Percentiles rank a stretch among this genome's conserved stretches.
Conservation (phyloP, 2,797 vertebrate species). For the Neoniphon sammara region DNA sequence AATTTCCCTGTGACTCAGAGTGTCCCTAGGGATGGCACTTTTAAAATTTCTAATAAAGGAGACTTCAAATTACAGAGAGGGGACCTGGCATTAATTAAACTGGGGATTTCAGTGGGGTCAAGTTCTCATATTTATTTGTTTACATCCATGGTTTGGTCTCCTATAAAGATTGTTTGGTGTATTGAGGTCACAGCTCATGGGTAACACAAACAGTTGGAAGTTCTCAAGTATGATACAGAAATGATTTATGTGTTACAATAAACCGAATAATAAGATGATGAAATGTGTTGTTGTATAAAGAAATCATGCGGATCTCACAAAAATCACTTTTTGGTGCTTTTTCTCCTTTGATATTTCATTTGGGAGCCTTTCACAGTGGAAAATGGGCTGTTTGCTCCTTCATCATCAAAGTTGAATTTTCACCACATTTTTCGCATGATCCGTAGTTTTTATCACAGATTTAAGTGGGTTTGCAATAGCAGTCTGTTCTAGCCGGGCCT, state of each 20-base stretch:
- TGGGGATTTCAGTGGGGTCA: conserved; percentile 81
- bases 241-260: conserved; percentile 78
- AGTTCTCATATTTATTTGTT: conserved; percentile 82
- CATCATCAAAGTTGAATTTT: conserved; percentile 53
- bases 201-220: conserved; percentile 71
- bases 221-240: conserved; percentile 59
- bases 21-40: conserved; percentile 78
- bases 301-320: conserved; percentile 10
- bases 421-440: conserved; percentile 49
- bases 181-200: conserved; percentile 74
- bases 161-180: conserved; percentile 63
- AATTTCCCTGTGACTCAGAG: conserved; percentile 80
- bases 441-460: conserved; percentile 40
- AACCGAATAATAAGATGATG: conserved; percentile 53
- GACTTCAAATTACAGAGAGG: conserved; percentile 82
- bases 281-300: conserved; percentile 16
- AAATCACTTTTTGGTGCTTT: conserved; percentile 20
- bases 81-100: conserved; percentile 85
- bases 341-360: conserved; percentile 23
- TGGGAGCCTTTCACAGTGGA: conserved; percentile 4
- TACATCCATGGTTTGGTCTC: conserved; percentile 64
- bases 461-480: conserved; percentile 30
- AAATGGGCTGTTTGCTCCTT: conserved; percentile 29
- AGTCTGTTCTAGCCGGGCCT: conserved; percentile 23
- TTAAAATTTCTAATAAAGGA: conserved; percentile 86